Conservation (phyloP, 2,888 invertebrate species). For the Gnatocerus cornutus region DNA sequence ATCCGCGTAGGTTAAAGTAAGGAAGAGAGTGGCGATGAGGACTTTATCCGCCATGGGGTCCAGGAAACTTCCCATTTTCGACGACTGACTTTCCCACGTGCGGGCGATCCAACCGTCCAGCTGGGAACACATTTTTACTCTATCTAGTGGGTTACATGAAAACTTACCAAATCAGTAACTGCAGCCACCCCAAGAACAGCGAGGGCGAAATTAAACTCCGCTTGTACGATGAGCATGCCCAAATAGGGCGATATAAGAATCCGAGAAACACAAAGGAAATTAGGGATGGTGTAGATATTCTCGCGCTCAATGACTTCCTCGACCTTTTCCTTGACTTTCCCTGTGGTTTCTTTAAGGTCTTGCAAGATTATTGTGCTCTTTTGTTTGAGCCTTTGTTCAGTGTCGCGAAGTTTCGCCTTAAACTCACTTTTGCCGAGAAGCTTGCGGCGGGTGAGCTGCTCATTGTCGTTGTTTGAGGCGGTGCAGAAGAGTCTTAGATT, state of each 20-base stretch:
- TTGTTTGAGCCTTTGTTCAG: constrained; percentile 75
- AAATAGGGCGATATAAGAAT: constrained; percentile 91
- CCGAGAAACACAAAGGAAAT: constrained; percentile 89
- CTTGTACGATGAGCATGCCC: constrained; percentile 89
- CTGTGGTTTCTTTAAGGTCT: constrained; percentile 82
- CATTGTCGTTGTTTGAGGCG: constrained; percentile 37
- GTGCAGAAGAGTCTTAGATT: constrained; percentile 21
- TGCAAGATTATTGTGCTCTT: constrained; percentile 79
- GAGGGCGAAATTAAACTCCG: constrained; percentile 86
- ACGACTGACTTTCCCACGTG: constrained; percentile 91
- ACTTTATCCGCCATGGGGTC: constrained; percentile 99
- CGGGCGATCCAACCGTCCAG: constrained; percentile 98
- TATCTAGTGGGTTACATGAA: background rate
- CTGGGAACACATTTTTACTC: constrained; percentile 70
- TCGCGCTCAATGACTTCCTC: constrained; percentile 87
- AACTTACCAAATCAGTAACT: constrained; percentile 89
- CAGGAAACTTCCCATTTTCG: constrained; percentile 94
- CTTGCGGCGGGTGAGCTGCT: constrained; percentile 13
- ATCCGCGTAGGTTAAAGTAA: constrained; percentile 88
- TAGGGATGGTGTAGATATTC: constrained; percentile 95
- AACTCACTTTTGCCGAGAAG: constrained; percentile 55
- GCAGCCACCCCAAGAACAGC: constrained; percentile 90
- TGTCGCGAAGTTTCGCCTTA: constrained; percentile 74
- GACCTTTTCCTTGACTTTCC: constrained; percentile 81
- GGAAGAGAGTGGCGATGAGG: constrained; percentile 89